Evolutionary conservation across 1,140 invertebrate species (phyloP).

Genomic region (Listronotus oregonensis): DNA sequence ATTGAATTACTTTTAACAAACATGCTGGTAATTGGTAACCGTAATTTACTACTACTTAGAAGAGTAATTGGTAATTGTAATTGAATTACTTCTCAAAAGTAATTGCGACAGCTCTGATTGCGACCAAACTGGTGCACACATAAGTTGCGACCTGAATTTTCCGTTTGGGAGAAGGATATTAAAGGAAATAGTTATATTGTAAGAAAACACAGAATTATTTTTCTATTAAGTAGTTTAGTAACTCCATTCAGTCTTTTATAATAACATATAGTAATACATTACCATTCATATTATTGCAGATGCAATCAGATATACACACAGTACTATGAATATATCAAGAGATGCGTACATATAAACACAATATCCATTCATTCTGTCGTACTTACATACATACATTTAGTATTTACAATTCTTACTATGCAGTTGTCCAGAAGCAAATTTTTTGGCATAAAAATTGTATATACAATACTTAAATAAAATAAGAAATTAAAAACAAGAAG

Average conservation of each 20-base stretch:
- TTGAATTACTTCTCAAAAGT: too few relatives aligned
- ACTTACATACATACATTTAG: conserved; percentile 52
- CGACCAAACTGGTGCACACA: too few relatives aligned
- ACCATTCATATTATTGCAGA: conserved; percentile 58
- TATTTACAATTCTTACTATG: conserved; percentile 53
- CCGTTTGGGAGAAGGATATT: too few relatives aligned
- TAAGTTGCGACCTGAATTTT: too few relatives aligned
- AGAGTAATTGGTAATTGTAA: too few relatives aligned
- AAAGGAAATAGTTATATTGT: too few relatives aligned
- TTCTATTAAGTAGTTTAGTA: conserved; percentile 54
- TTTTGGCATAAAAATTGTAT: conserved; percentile 46
- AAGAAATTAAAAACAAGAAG: conserved; percentile 25
- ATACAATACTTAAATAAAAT: conserved; percentile 43
- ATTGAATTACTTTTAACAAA: too few relatives aligned
- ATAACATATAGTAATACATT: conserved; percentile 58
- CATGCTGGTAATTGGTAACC: too few relatives aligned
- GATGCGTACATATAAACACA: conserved; percentile 50
- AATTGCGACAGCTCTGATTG: too few relatives aligned
- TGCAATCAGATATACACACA: conserved; percentile 57
- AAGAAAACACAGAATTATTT: conserved; percentile 37
- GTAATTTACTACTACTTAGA: too few relatives aligned
- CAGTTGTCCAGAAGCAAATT: conserved; percentile 48
- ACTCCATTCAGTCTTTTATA: conserved; percentile 59
- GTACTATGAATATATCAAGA: conserved; percentile 56
- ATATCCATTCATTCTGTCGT: conserved; percentile 40